These are phyloP conservation scores for Phortica variegata DNA, from an alignment of 1,140 invertebrate genomes.

Conservation along the genomic window DNA sequence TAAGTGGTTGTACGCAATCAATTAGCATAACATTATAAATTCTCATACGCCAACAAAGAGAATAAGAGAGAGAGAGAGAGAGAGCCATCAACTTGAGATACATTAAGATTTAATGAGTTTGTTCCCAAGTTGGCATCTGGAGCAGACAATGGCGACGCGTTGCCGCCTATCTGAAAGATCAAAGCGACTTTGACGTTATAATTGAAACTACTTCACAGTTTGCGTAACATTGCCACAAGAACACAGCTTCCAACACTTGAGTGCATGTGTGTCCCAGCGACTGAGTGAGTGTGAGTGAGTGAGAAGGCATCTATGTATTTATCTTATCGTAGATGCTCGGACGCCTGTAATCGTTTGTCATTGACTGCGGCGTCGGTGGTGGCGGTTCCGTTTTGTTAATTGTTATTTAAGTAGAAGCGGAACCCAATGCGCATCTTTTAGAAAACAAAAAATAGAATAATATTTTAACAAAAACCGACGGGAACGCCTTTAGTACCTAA, in stretches of 20 bases:
- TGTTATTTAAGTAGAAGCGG: conserved; percentile 27
- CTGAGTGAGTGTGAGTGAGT: not conserved
- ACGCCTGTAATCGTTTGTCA: not conserved
- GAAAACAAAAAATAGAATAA: conserved; percentile 28
- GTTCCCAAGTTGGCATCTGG: not conserved
- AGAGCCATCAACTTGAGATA: conserved; percentile 34
- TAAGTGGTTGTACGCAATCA: no score
- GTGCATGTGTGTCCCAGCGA: not conserved
- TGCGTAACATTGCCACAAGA: conserved; percentile 23
- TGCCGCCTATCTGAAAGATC: conserved; percentile 26
- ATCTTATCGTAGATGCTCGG: conserved; percentile 10
- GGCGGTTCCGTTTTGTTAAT: conserved; percentile 33
- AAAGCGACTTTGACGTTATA: conserved; percentile 44
- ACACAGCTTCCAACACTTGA: conserved; percentile 2
- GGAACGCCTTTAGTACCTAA: no score
- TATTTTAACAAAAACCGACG: no score
- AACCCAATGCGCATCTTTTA: conserved; percentile 27
- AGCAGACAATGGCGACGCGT: not conserved
- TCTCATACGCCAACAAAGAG: conserved; percentile 29
- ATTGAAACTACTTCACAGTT: conserved; percentile 49
- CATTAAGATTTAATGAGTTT: conserved; percentile 16
- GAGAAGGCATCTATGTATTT: not conserved
- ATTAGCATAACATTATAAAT: conserved; percentile 54
- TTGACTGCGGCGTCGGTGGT: conserved; percentile 26
- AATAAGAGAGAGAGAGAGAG: no score